phyloP scores from a whole-genome alignment of 2,797 vertebrate genomes.

The Sebastes hubbsi region DNA sequence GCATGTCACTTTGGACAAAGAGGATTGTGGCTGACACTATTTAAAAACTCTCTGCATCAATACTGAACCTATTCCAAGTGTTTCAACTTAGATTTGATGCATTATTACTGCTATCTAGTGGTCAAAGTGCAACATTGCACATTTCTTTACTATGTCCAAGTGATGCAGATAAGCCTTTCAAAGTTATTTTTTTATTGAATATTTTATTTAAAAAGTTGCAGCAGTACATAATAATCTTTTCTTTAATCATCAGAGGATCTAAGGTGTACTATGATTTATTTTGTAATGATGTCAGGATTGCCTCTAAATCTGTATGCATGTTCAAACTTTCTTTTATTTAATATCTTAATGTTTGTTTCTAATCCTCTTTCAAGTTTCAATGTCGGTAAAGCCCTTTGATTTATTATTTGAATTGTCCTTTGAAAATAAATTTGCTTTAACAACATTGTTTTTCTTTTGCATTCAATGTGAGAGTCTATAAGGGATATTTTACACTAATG shows the following conservation, averaged over 20 bases:
- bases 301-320: neutral
- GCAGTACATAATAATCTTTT: neutral
- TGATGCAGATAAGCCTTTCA: neutral
- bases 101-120: constrained; percentile 87
- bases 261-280: neutral
- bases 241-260: neutral
- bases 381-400: neutral
- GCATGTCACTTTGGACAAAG: neutral
- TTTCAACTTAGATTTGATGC: constrained; percentile 51
- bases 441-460: neutral
- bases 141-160: neutral
- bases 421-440: neutral
- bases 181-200: neutral
- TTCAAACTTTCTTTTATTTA: neutral
- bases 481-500: neutral
- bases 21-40: neutral
- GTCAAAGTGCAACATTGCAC: constrained; percentile 57
- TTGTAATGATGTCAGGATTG: neutral
- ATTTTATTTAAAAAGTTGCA: neutral
- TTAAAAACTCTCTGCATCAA: neutral
- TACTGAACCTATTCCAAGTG: neutral
- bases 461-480: neutral
- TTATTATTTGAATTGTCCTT: neutral
- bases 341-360: neutral
- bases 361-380: neutral